Evolutionary conservation across 2,888 invertebrate genomes (phyloP), one percentile per base, ranked within the genome.

Genomic region (Bembecia ichneumoniformis): DNA sequence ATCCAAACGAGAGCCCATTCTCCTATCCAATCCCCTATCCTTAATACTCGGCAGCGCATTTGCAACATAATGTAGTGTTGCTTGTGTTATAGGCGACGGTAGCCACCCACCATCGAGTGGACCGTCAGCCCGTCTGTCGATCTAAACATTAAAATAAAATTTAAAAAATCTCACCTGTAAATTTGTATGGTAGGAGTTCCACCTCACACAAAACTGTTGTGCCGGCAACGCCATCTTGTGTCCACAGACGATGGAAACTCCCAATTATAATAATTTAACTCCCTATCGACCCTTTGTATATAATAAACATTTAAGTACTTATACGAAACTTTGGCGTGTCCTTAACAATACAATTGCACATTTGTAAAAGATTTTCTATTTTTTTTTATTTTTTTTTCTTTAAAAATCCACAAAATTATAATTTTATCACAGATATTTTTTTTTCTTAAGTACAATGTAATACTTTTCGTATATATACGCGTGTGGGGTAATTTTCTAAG

Each of bases 111-210:
- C n/a, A n/a, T n/a, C n/a, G n/a, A n/a, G n/a, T n/a, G n/a, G n/a
- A n/a, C n/a, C n/a, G n/a, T n/a, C n/a, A n/a, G n/a, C n/a, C n/a
- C n/a, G n/a, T n/a, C n/a, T n/a, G n/a, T n/a, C n/a, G n/a, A n/a
- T n/a, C n/a, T n/a, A n/a, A n/a, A n/a, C n/a, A n/a, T n/a, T n/a
- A n/a, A n/a, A n/a, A n/a, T n/a, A n/a, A n/a, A n/a, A n/a, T n/a
- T n/a, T n/a, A 35, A 35, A 10, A 10, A 40, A 40, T 9, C 34
- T 65, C 91, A 86, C 86, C 84, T 87, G 93, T 79, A 94, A 89
- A 70, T 94, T 94, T 43, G 92, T 91, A 68, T 94, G 93, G 74
- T 94, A 94, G 60, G 93, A 93, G 75, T 94, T 94, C 94, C 94
- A 94, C 66, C 94, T 88, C 47, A 94, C 91, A 68, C 93, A 93